Evolutionary conservation across 64 coral and sea anemone genomes (phyloP), one percentile per base, ranked within the genome.

Genomic region (Montipora foliosa): DNA sequence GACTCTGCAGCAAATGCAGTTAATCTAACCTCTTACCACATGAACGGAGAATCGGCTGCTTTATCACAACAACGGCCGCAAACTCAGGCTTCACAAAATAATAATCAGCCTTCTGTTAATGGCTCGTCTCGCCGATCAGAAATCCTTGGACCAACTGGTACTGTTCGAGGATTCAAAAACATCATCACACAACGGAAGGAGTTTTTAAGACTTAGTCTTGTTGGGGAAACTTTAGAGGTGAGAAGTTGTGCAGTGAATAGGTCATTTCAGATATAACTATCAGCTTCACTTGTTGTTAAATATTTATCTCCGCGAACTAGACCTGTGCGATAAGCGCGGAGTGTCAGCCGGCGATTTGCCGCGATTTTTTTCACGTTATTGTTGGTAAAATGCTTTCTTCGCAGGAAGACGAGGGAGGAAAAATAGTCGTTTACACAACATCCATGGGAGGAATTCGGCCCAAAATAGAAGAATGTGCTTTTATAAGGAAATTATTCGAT

Each of bases 391-490:
- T 47, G 19, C 58, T 84, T 64, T 19, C 57, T 89, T 89, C 8
- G 25, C 21, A 89, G 72, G 87, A 89, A 60, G 75, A 90, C 76
- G 78, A 93, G 52, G 70, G 67, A 89, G 92, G 91, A 3, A 93
- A 90, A 89, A 99, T 99, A 15, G 68, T 99, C 44, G 80, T 99
- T 76, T 99, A 99, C 75, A 96, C 98, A 25, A 99, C 98, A 5
- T 96, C 98, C 12, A 96, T 99, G 92, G 95, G 95, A 80, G 98
- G 95, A 21, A 94, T 99, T 45, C 95, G 98, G 4, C 94, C 98
- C 8, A 99, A 83, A 3, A 89, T 94, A 11, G 87, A 81, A 20
- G 92, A 96, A 24, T 99, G 98, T 79, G 77, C 89, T 76, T 92
- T 78, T 59, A 76, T 99, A 10, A 95, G 70, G n/a, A 94, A 96